Evolutionary conservation across 2,797 vertebrate genomes (phyloP).

Genomic region (Chanos chanos): DNA sequence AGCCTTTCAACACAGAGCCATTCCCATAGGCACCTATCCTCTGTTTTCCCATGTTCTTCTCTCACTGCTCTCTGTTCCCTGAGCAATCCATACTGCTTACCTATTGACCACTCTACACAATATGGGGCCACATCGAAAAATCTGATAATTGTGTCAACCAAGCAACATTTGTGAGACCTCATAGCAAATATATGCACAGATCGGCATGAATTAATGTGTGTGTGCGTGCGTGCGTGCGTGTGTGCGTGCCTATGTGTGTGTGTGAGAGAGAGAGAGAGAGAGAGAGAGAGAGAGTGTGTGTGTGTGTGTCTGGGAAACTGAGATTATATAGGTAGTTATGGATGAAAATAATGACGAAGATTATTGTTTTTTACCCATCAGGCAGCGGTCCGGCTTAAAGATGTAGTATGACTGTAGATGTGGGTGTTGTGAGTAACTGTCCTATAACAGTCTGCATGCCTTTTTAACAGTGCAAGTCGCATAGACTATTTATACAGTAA

Average conservation of each 20-base stretch:
- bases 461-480: not conserved
- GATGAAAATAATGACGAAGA: too few species aligned
- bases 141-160: not conserved
- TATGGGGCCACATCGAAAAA: conserved; percentile 21
- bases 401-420: not conserved
- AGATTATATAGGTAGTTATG: too few species aligned
- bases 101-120: conserved; percentile 27
- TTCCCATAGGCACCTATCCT: conserved; percentile 37
- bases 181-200: too few species aligned
- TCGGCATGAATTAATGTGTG: too few species aligned
- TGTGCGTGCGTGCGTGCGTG: too few species aligned
- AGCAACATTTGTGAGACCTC: conserved; percentile 17
- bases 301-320: too few species aligned
- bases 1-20: conserved; percentile 55
- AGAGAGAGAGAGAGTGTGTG: too few species aligned
- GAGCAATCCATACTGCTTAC: conserved; percentile 19
- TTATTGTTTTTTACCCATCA: too few species aligned
- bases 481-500: not conserved
- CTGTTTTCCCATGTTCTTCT: conserved; percentile 33
- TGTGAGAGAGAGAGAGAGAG: too few species aligned
- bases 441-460: not conserved
- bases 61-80: conserved; percentile 49
- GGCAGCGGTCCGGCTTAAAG: too few species aligned
- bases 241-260: too few species aligned
- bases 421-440: not conserved